Conservation (phyloP, 2,888 invertebrate genomes). For the Dynastes grantii region DNA sequence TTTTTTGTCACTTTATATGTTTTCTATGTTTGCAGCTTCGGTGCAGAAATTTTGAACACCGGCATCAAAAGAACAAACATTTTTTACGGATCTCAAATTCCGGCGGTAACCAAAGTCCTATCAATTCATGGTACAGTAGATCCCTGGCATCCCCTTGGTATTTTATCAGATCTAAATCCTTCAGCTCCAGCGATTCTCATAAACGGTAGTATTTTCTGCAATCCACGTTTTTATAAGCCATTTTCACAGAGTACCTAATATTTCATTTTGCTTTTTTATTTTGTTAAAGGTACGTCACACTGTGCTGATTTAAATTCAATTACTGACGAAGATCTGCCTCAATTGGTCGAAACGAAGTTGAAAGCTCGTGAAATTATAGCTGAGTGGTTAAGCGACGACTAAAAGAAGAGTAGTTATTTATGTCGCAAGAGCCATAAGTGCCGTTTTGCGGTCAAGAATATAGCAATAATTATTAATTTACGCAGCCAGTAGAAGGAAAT, state of each 20-base stretch:
- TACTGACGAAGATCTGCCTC: background rate
- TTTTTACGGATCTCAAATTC: constrained; percentile 47
- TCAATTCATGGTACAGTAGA: constrained; percentile 69
- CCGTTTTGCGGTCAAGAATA: too few species aligned
- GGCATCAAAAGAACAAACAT: constrained; percentile 50
- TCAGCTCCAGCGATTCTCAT: constrained; percentile 59
- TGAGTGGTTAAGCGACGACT: constrained; percentile 21
- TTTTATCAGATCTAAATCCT: constrained; percentile 68
- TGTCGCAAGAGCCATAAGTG: background rate
- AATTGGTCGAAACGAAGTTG: background rate
- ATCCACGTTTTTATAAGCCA: too few species aligned
- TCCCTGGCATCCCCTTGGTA: constrained; percentile 75
- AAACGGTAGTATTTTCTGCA: constrained; percentile 51
- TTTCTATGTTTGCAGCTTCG: constrained; percentile 26
- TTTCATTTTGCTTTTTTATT: background rate
- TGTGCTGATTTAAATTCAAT: constrained; percentile 27
- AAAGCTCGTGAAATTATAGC: constrained; percentile 18
- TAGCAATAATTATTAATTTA: too few species aligned
- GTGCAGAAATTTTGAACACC: constrained; percentile 39
- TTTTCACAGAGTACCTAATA: background rate
- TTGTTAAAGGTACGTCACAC: constrained; percentile 32
- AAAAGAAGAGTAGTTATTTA: constrained; percentile 1
- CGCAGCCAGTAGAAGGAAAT: too few species aligned
- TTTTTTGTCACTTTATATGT: too few species aligned
- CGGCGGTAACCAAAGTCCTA: constrained; percentile 48